A percentile compares a stretch with the other conserved stretches of the same genome.
Evolutionary conservation across 1,140 invertebrate species (phyloP).

Genomic region (Bombus superbus): DNA sequence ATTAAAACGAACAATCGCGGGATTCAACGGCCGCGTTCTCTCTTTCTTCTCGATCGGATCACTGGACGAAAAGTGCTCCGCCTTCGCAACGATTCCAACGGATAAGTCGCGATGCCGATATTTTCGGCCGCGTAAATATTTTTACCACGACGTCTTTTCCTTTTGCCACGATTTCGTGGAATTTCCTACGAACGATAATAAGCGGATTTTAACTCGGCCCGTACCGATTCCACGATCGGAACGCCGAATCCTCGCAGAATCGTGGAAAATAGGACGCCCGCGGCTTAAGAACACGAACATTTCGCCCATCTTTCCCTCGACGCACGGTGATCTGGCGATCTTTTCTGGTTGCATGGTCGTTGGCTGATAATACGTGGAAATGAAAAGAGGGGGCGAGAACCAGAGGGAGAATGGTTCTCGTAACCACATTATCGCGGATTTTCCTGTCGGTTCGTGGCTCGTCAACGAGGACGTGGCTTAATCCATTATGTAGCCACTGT

Average conservation of each 20-base stretch:
- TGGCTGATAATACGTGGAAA: conserved; percentile 4
- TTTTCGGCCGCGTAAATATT: conserved; percentile 32
- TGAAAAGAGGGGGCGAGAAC: background rate
- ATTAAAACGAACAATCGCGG: conserved; percentile 21
- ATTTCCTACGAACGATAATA: background rate
- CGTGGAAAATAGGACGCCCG: background rate
- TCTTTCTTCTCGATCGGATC: background rate
- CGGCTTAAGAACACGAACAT: background rate
- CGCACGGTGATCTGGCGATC: background rate
- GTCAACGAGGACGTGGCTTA: conserved; percentile 51
- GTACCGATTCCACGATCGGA: too few species aligned
- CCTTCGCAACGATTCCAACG: background rate
- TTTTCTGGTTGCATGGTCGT: background rate
- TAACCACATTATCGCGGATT: conserved; percentile 59
- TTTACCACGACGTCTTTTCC: background rate
- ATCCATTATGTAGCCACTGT: conserved; percentile 56
- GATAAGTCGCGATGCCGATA: background rate
- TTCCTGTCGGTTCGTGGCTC: conserved; percentile 48
- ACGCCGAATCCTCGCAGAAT: background rate
- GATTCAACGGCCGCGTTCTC: background rate
- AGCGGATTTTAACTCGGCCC: background rate
- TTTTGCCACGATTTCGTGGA: background rate
- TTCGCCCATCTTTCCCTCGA: background rate
- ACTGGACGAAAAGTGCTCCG: too few species aligned
- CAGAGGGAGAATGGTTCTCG: conserved; percentile 24